Percentiles rank a stretch among this genome's conserved stretches.
Evolutionary conservation across 2,797 vertebrate genomes (phyloP).

Genomic region (Pseudotriccus pelzelni): DNA sequence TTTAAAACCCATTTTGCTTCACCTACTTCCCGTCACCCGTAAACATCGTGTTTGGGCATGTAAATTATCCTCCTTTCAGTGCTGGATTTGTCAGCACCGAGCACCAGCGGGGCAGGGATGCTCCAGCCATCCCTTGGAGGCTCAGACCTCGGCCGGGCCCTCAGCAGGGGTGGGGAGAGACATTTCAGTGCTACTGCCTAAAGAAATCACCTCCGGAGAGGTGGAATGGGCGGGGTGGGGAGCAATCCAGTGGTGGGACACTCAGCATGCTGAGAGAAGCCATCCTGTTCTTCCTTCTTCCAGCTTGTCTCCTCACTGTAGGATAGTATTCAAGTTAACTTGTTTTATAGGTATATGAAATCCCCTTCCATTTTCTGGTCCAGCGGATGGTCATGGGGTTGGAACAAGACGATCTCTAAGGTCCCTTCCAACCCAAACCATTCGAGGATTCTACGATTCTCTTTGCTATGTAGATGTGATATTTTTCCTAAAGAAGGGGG

Average conservation of each 20-base stretch:
- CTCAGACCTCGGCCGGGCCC: neutral
- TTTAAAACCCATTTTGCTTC: neutral
- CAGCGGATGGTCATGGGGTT: neutral
- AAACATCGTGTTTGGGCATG: neutral
- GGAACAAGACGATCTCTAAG: neutral
- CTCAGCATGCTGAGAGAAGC: neutral
- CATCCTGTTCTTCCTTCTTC: neutral
- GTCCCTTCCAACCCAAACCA: neutral
- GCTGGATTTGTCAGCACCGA: neutral
- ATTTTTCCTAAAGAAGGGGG: neutral
- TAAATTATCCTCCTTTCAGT: rapidly evolving
- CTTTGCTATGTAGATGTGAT: neutral
- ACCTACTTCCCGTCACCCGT: neutral
- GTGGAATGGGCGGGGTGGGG: rapidly evolving
- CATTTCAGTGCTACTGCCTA: neutral
- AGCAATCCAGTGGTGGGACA: rapidly evolving
- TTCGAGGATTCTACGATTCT: neutral
- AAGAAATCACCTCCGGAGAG: neutral
- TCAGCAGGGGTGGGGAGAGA: neutral
- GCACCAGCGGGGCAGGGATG: neutral
- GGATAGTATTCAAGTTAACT: neutral
- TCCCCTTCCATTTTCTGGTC: neutral
- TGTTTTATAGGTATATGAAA: neutral
- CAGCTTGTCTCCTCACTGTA: neutral
- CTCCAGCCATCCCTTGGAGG: neutral